Conservation (phyloP, 53 echinoderm and acorn worm species). For the Astropecten irregularis region DNA sequence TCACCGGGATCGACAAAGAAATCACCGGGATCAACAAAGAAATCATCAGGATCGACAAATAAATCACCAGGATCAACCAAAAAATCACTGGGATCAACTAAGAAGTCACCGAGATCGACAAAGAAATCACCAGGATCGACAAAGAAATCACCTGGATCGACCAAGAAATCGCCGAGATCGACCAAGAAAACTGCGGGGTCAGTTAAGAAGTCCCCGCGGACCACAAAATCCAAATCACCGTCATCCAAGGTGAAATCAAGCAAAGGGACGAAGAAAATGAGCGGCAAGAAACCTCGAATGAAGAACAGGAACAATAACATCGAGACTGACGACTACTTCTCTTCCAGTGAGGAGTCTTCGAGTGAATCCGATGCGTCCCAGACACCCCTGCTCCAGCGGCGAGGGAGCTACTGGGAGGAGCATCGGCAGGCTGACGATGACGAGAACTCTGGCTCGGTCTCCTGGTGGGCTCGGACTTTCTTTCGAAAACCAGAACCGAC, state of each 20-base stretch:
- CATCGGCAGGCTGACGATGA: not conserved
- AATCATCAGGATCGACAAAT: not conserved
- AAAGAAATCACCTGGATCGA: conserved; percentile 1
- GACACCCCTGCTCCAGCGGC: conserved; percentile 25
- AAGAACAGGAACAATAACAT: conserved; percentile 62
- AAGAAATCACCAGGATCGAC: conserved; percentile 8
- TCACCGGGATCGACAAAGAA: conserved; percentile 25
- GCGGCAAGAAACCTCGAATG: conserved; percentile 39
- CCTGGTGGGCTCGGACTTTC: conserved; percentile 2
- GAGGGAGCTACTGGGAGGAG: not conserved
- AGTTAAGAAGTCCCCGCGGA: not conserved
- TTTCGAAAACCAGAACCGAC: not conserved
- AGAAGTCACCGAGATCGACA: not conserved
- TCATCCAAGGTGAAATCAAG: not conserved
- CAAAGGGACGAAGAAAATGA: not conserved
- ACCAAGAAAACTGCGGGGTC: not conserved
- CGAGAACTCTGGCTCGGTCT: not conserved
- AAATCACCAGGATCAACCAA: not conserved
- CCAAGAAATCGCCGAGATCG: not conserved
- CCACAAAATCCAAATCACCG: not conserved
- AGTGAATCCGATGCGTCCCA: conserved; percentile 26
- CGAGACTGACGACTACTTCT: not conserved
- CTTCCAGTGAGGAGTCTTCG: not conserved
- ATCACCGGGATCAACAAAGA: conserved; percentile 41
- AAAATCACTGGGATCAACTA: not conserved